Conservation (phyloP, 2,113 vertebrate species). For the Okapia johnstoni region DNA sequence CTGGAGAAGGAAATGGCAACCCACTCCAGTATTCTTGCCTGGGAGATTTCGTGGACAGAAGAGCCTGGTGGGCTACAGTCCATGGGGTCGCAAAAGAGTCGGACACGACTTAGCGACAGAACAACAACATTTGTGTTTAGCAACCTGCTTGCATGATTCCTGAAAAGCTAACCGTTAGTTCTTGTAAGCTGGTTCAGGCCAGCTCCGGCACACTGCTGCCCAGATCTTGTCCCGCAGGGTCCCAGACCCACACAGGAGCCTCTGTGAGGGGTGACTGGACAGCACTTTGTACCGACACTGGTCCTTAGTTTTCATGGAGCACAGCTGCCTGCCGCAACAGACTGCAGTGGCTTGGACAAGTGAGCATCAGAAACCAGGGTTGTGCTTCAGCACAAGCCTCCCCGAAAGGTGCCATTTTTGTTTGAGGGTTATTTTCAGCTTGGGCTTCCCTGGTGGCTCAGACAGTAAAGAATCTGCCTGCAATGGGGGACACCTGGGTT, state of each 20-base stretch:
- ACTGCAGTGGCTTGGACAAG: neutral
- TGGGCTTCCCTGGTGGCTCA: neutral
- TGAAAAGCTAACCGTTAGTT: neutral
- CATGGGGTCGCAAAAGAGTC: neutral
- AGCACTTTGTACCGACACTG: rapidly evolving
- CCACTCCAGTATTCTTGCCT: neutral
- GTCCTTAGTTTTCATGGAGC: rapidly evolving
- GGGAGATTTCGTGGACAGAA: neutral
- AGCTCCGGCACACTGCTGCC: neutral
- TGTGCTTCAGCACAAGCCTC: neutral
- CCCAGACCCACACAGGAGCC: neutral
- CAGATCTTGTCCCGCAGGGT: neutral
- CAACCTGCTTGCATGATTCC: neutral
- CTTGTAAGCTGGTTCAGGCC: neutral
- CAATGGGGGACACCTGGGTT: neutral
- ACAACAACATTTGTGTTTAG: neutral
- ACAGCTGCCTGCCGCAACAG: neutral
- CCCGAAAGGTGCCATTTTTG: neutral
- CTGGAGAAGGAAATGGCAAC: neutral
- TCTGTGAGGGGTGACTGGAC: rapidly evolving
- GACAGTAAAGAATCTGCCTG: neutral
- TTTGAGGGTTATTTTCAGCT: neutral
- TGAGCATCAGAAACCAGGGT: neutral
- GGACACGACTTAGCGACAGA: rapidly evolving
- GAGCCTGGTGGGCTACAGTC: neutral